phyloP scores from a whole-genome alignment of 2,888 invertebrate species.

The Pachymerium ferrugineum region DNA sequence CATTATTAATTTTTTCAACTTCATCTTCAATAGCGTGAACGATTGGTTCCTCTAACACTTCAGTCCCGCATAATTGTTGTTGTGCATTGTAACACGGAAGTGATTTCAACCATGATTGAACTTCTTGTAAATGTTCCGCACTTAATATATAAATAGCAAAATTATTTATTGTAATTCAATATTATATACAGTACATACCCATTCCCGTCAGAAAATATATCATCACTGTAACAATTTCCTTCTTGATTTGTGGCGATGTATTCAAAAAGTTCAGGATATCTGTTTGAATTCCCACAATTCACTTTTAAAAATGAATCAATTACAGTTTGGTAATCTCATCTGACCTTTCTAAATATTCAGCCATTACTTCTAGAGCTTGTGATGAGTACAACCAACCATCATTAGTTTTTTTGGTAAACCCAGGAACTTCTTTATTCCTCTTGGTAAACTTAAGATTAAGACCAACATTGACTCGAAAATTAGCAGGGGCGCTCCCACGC shows the following conservation, averaged over 20 bases:
- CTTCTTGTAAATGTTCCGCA: slow-evolving; percentile 43
- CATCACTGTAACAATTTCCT: slow-evolving; percentile 59
- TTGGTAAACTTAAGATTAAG: slow-evolving; percentile 86
- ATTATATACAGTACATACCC: slow-evolving; percentile 42
- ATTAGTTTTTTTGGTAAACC: slow-evolving; percentile 67
- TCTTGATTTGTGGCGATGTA: slow-evolving; percentile 50
- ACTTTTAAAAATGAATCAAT: neutral
- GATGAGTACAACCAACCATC: slow-evolving; percentile 72
- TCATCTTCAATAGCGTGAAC: slow-evolving; percentile 49
- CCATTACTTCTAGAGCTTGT: slow-evolving; percentile 64
- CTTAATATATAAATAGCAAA: too few relatives aligned
- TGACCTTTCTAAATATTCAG: slow-evolving; percentile 61
- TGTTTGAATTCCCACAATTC: neutral
- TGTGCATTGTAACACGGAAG: slow-evolving; percentile 61
- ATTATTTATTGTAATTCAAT: too few relatives aligned
- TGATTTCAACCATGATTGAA: slow-evolving; percentile 63
- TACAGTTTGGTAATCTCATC: neutral
- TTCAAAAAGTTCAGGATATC: slow-evolving; percentile 64
- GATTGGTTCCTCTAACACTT: slow-evolving; percentile 63
- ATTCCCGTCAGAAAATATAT: slow-evolving; percentile 58
- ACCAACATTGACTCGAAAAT: slow-evolving; percentile 66
- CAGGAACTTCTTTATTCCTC: slow-evolving; percentile 64
- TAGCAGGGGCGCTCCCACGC: slow-evolving; percentile 35
- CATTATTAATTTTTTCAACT: slow-evolving; percentile 47
- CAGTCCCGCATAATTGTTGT: slow-evolving; percentile 63